phyloP scores from a whole-genome alignment of 2,797 vertebrate genomes.

The Odontamblyopus lacepedii region DNA sequence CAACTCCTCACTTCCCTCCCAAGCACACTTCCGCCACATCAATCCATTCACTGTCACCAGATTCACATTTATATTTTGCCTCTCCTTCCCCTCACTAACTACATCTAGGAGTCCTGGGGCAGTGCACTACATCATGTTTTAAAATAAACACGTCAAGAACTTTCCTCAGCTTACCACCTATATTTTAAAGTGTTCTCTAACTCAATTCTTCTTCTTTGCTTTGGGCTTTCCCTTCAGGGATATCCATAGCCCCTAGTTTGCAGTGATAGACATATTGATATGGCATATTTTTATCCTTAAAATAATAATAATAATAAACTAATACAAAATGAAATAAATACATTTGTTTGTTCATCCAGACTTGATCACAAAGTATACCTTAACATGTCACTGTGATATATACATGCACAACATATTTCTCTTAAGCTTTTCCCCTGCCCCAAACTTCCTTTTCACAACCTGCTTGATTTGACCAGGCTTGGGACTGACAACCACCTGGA shows the following conservation, averaged over 20 bases:
- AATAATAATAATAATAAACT: too few species aligned
- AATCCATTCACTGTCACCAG: conserved; percentile 33
- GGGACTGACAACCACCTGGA: neutral
- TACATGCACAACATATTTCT: too few species aligned
- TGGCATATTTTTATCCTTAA: neutral
- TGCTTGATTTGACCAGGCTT: neutral
- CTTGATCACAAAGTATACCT: neutral
- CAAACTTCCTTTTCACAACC: neutral
- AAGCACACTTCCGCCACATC: conserved; percentile 33
- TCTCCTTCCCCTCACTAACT: conserved; percentile 65
- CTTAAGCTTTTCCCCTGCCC: neutral
- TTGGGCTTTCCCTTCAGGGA: neutral
- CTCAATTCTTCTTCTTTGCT: conserved; percentile 1
- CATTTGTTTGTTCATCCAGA: neutral
- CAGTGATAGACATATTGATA: neutral
- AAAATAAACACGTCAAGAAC: conserved; percentile 78
- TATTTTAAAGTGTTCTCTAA: neutral
- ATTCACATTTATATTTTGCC: conserved; percentile 15
- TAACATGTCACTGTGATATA: neutral
- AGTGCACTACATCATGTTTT: conserved; percentile 75
- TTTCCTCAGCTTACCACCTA: neutral
- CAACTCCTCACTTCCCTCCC: conserved; percentile 25
- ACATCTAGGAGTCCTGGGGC: conserved; percentile 72
- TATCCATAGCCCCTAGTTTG: neutral
- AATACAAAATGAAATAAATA: neutral